A percentile compares a stretch with the other conserved stretches of the same genome.
Conservation (phyloP, 1,140 invertebrate species). For the Drosophila navojoa region DNA sequence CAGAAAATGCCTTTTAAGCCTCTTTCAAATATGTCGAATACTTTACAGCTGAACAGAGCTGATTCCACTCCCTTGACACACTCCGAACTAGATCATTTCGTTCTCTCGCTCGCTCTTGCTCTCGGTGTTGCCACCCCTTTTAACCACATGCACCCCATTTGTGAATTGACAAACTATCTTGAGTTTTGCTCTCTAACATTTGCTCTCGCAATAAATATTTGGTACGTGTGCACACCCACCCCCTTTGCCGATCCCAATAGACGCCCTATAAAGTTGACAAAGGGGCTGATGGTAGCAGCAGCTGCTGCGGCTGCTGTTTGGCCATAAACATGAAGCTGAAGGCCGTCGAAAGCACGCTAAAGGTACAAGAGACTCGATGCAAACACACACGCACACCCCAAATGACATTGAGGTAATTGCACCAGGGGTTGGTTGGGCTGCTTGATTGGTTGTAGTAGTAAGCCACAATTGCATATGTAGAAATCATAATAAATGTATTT, state of each 20-base stretch:
- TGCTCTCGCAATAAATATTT: constrained; percentile 11
- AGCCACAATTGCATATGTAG: constrained; percentile 34
- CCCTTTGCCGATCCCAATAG: constrained; percentile 31
- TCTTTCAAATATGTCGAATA: background rate
- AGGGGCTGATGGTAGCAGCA: constrained; percentile 28
- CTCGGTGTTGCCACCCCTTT: constrained; percentile 23
- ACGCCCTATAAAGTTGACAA: constrained; percentile 44
- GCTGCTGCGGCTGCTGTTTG: constrained; percentile 48
- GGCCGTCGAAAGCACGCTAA: constrained; percentile 18
- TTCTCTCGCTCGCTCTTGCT: background rate
- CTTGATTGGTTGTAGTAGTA: too few relatives aligned
- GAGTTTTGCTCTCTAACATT: constrained; percentile 16
- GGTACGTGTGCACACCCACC: constrained; percentile 12
- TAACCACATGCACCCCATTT: constrained; percentile 10
- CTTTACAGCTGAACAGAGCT: constrained; percentile 1
- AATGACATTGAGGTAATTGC: background rate
- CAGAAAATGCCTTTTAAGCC: too few relatives aligned
- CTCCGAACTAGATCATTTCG: constrained; percentile 16
- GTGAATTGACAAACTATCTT: constrained; percentile 31
- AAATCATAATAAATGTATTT: constrained; percentile 50
- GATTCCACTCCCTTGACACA: constrained; percentile 17
- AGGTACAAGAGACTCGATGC: constrained; percentile 14
- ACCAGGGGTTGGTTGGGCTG: constrained; percentile 22
- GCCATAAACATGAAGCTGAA: constrained; percentile 34
- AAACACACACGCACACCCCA: constrained; percentile 9